Percentiles rank a stretch among this genome's conserved stretches.
Evolutionary conservation across 2,888 invertebrate species (phyloP).

Genomic region (Anoncus sp.): DNA sequence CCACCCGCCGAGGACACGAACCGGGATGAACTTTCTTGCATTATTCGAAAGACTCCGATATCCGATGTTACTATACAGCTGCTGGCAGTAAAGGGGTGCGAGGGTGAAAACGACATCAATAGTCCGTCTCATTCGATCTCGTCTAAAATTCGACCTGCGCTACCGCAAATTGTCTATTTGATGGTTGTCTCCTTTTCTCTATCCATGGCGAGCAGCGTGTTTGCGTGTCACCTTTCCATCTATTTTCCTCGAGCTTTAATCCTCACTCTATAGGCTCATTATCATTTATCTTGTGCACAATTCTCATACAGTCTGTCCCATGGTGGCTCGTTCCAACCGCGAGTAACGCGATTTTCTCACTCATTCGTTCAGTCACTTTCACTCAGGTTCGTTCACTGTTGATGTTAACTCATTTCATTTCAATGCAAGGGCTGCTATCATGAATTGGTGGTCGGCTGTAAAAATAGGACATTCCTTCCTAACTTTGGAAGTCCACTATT

Average conservation of each 20-base stretch:
- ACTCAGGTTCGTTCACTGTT: slow-evolving; percentile 3
- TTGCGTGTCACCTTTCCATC: slow-evolving; percentile 55
- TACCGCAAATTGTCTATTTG: slow-evolving; percentile 48
- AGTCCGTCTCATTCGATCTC: slow-evolving; percentile 38
- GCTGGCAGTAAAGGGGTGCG: not conserved
- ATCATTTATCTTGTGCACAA: slow-evolving; percentile 18
- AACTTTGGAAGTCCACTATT: not conserved
- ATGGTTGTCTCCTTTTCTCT: slow-evolving; percentile 25
- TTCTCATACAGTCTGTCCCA: slow-evolving; percentile 13
- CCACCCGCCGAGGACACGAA: slow-evolving; percentile 37
- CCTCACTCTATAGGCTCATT: not conserved
- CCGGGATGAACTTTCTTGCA: slow-evolving; percentile 63
- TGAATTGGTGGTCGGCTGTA: not conserved
- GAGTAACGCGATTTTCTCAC: slow-evolving; percentile 12
- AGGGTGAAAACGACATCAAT: slow-evolving; percentile 27
- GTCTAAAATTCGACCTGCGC: slow-evolving; percentile 53
- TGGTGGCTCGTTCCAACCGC: slow-evolving; percentile 1
- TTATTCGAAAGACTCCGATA: slow-evolving; percentile 62
- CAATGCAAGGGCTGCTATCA: not conserved
- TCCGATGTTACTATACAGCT: slow-evolving; percentile 19
- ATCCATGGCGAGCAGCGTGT: slow-evolving; percentile 40
- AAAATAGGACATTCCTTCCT: not conserved
- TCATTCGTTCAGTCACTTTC: slow-evolving; percentile 37
- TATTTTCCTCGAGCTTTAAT: slow-evolving; percentile 35
- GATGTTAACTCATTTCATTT: slow-evolving; percentile 11